Conservation (phyloP, 1,140 invertebrate species). For the Cotesia typhae region DNA sequence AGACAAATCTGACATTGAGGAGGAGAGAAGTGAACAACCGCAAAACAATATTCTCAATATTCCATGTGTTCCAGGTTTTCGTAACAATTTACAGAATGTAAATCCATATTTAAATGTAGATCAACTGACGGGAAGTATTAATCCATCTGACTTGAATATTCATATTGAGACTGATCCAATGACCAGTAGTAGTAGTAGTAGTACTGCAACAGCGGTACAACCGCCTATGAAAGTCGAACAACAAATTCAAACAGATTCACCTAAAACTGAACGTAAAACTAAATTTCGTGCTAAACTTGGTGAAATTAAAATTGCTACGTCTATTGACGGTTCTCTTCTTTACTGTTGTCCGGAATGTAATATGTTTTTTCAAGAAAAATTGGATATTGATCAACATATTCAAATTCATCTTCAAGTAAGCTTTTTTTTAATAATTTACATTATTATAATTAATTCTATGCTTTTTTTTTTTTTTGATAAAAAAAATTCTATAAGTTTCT, state of each 20-base stretch:
- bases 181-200: conserved; percentile 10
- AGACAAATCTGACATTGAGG: conserved; percentile 53
- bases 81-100: conserved; percentile 55
- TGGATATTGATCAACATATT: conserved; percentile 62
- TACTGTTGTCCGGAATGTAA: conserved; percentile 66
- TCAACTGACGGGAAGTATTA: conserved; percentile 53
- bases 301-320: conserved; percentile 62
- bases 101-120: conserved; percentile 54
- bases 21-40: conserved; percentile 51
- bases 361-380: conserved; percentile 57
- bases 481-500: not conserved
- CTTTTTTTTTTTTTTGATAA: not conserved
- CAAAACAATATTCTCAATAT: conserved; percentile 64
- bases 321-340: conserved; percentile 59
- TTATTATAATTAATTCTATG: not conserved
- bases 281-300: conserved; percentile 64
- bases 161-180: conserved; percentile 50
- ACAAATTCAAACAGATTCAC: conserved; percentile 55
- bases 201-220: not conserved
- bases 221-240: conserved; percentile 53
- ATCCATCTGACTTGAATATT: conserved; percentile 56
- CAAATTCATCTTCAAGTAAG: conserved; percentile 61
- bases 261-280: conserved; percentile 62
- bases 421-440: not conserved
- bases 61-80: conserved; percentile 58